Percentiles rank a stretch among this genome's conserved stretches.
Conservation (phyloP, 2,888 invertebrate genomes). For the Tenthredo scrophulariae region DNA sequence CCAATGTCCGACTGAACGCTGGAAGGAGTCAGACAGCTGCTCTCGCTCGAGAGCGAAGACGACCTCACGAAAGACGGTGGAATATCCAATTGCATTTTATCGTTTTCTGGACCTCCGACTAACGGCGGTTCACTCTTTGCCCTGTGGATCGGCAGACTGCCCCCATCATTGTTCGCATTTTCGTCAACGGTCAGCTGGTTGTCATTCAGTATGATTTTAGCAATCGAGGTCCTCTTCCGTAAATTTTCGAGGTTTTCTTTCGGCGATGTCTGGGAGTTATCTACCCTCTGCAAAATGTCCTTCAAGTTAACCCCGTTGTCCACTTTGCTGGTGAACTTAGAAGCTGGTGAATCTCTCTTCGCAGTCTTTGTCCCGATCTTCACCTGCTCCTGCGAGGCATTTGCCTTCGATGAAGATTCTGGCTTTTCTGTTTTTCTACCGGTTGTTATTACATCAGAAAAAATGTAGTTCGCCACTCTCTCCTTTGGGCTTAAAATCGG, state of each 20-base stretch:
- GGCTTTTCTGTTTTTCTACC: slow-evolving; percentile 37
- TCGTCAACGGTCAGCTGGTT: slow-evolving; percentile 60
- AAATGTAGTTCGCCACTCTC: slow-evolving; percentile 62
- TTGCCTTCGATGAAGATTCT: slow-evolving; percentile 17
- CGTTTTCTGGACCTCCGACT: slow-evolving; percentile 50
- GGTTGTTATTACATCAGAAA: slow-evolving; percentile 56
- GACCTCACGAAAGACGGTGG: slow-evolving; percentile 69
- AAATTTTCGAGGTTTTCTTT: slow-evolving; percentile 74
- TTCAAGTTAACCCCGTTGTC: slow-evolving; percentile 70
- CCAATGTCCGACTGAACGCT: slow-evolving; percentile 72
- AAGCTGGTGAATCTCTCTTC: slow-evolving; percentile 54
- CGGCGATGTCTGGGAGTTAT: slow-evolving; percentile 67
- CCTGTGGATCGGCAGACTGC: slow-evolving; percentile 48
- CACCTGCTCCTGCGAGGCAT: neutral
- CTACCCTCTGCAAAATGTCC: slow-evolving; percentile 72
- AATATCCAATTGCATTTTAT: slow-evolving; percentile 62
- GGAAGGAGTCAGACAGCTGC: slow-evolving; percentile 71
- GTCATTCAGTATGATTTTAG: slow-evolving; percentile 74
- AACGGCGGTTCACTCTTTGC: slow-evolving; percentile 63
- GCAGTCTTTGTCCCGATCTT: slow-evolving; percentile 25
- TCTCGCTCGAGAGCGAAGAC: slow-evolving; percentile 71
- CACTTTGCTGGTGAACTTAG: slow-evolving; percentile 6
- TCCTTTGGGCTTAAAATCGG: slow-evolving; percentile 40
- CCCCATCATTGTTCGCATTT: slow-evolving; percentile 54
- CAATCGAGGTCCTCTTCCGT: slow-evolving; percentile 71